Base-by-base conservation (phyloP, 2,888 invertebrate genomes). In the Ernsta delagoae region DNA sequence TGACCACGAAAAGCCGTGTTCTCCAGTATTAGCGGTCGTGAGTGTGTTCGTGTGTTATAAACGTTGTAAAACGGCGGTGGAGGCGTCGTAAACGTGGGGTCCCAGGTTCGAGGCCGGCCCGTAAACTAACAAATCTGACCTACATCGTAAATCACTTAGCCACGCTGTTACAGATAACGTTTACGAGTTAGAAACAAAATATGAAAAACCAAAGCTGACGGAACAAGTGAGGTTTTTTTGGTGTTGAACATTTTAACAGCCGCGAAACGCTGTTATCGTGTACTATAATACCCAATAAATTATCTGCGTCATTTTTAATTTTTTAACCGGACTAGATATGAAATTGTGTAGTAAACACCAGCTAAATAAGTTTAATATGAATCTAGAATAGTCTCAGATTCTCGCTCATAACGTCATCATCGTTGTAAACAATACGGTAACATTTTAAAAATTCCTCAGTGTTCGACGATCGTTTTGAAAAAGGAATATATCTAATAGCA, bases 51-150 rank as follows among this genome's bases (percentile, higher is more conserved):
- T 76, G 84, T 79, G 85, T 86, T 75, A 86, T 88, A 84, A 86
- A 85, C 80, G 89, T 84, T 89, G 80, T 90, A 90, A 90, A 88
- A 78, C 76, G 77, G 77, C 75, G 72, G 80, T 63, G 41, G 57
- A 77, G 83, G 81, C 75, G 83, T 85, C 88, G 86, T 92, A 92
- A 92, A 90, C 79, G 73, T 78, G 50, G 78, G 86, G 89, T 85
- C 88, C 88, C 86, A 79, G 85, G 91, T 90, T 90, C 85, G 88
- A 86, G 79, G 75, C 84, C 80, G 77, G 80, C 79, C 84, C 82
- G 89, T 90, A 90, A 92, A 92, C 92, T 87, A 91, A 92, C 92
- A 92, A 92, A 91, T 90, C 92, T 91, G 90, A 92, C 91, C 90
- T 83, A 83, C 81, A 80, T 90, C 91, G 87, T 93, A 93, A 92